Evolutionary conservation across 2,888 invertebrate genomes (phyloP).

Genomic region (Oligia strigilis): DNA sequence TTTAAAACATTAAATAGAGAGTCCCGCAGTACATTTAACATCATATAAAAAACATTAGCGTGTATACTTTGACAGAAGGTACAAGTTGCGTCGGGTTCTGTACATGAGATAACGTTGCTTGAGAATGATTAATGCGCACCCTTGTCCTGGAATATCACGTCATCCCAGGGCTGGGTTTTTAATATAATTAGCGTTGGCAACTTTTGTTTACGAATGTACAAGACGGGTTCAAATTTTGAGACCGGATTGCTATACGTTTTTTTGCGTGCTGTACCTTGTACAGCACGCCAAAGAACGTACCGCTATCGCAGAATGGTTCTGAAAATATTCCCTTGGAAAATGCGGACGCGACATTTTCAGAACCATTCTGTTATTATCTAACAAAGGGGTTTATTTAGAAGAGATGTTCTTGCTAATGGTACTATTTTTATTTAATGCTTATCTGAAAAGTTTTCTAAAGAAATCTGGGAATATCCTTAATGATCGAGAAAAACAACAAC

Average conservation of each 20-base stretch:
- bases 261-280: conserved; percentile 19
- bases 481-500: neutral
- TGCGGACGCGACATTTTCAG: conserved; percentile 5
- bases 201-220: conserved; percentile 77
- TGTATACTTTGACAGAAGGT: conserved; percentile 71
- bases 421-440: neutral
- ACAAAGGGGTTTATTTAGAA: neutral
- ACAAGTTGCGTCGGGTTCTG: conserved; percentile 73
- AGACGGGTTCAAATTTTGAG: conserved; percentile 63
- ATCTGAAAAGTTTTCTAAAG: neutral
- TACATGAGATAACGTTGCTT: conserved; percentile 80
- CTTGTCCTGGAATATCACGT: conserved; percentile 81
- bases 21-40: conserved; percentile 58
- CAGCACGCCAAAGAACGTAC: too few species aligned
- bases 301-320: too few species aligned
- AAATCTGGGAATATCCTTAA: neutral
- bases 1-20: conserved; percentile 44
- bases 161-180: conserved; percentile 79
- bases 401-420: neutral
- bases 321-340: neutral
- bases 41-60: conserved; percentile 66
- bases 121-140: conserved; percentile 86
- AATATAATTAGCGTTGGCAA: conserved; percentile 81
- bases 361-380: neutral
- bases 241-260: conserved; percentile 35